Evolutionary conservation across 2,888 invertebrate genomes (phyloP), one percentile per base, ranked within the genome.

Genomic region (Abrostola tripartita): DNA sequence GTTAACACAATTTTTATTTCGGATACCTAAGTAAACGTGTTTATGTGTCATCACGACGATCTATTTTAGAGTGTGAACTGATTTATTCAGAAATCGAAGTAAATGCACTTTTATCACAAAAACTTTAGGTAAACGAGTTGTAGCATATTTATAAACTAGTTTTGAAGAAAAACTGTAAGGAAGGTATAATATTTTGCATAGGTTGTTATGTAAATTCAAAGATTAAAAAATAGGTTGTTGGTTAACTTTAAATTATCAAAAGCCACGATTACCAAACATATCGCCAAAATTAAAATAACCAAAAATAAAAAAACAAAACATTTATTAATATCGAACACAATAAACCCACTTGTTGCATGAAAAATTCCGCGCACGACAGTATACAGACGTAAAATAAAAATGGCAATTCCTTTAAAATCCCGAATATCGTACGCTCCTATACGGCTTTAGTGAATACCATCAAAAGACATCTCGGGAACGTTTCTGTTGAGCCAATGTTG

Each of bases 401-500:
- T 63, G 53, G 57, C 61, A 65, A 76, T 78, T 76, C 70, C 71
- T 72, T 72, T 71, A 71, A 77, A 82, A 59, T 69, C 65, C 71
- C 69, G 59, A 82, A 81, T 70, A 76, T 58, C 67, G 71, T 37
- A 59, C 58, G 53, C 71, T 68, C 66, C 37, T 62, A 60, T 59
- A 67, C 67, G 67, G 76, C 73, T 81, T 74, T 76, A 74, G 68
- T 68, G 74, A 76, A 71, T 77, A 76, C 76, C 76, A 76, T 74
- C 75, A 82, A 81, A 85, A 84, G 85, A 85, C 83, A 86, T 85
- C 81, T 82, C 80, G 77, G 74, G 69, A 80, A 76, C 81, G 74
- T 80, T 82, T 65, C 69, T 80, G 77, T 68, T 67, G 79, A 84
- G 85, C 83, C 88, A 85, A 88, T 88, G 87, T 87, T 88, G 89